Evolutionary conservation across 1,140 invertebrate species (phyloP).

Genomic region (Eubasilissa regina): DNA sequence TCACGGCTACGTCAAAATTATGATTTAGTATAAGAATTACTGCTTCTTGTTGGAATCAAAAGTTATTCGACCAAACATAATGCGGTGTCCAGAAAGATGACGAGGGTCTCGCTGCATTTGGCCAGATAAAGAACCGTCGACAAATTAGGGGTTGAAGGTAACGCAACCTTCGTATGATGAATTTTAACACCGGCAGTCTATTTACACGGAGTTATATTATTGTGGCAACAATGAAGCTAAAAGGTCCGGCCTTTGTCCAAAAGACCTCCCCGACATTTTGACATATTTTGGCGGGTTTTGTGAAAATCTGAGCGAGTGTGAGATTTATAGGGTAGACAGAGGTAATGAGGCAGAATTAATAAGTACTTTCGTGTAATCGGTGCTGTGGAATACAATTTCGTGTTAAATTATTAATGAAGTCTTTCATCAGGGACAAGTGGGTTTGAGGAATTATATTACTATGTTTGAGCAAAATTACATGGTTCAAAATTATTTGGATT

Average conservation of each 20-base stretch:
- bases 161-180: neutral
- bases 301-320: neutral
- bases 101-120: slow-evolving; percentile 30
- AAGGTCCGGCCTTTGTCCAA: slow-evolving; percentile 33
- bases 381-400: slow-evolving; percentile 3
- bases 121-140: slow-evolving; percentile 32
- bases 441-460: too few relatives aligned
- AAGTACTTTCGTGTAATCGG: slow-evolving; percentile 13
- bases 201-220: slow-evolving; percentile 26
- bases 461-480: too few relatives aligned
- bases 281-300: slow-evolving; percentile 28
- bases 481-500: too few relatives aligned
- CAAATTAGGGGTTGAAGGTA: slow-evolving; percentile 12
- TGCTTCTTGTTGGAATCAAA: too few relatives aligned
- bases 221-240: slow-evolving; percentile 11
- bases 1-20: too few relatives aligned
- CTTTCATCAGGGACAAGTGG: neutral
- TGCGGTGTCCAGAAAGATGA: slow-evolving; percentile 8
- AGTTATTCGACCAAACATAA: too few relatives aligned
- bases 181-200: slow-evolving; percentile 31
- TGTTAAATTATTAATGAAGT: slow-evolving; percentile 16
- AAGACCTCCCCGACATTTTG: slow-evolving; percentile 29
- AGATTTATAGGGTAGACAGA: slow-evolving; percentile 4
- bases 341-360: slow-evolving; percentile 17
- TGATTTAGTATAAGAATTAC: too few relatives aligned